Base-by-base conservation (phyloP, 2,888 invertebrate species). In the Bedellia somnulentella region DNA sequence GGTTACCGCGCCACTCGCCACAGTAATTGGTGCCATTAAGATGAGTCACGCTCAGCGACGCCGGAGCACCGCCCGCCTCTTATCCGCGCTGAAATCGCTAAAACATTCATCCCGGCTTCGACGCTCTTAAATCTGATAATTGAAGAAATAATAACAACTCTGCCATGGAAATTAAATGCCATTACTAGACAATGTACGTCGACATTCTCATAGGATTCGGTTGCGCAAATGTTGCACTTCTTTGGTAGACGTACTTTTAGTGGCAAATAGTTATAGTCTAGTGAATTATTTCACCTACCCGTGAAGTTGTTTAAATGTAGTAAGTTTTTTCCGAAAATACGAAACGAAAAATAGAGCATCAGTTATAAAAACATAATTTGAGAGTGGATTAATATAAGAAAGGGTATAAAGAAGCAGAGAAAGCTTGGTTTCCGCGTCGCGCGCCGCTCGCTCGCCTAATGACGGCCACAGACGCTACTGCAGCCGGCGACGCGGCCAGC, bases 341-440 rank as follows among this genome's bases (percentile, higher is more conserved):
- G n/a, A n/a, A n/a, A n/a, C n/a, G n/a, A n/a, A n/a, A n/a, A n/a
- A n/a, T n/a, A n/a, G n/a, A n/a, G n/a, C n/a, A n/a, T n/a, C n/a
- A n/a, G n/a, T n/a, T n/a, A n/a, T n/a, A n/a, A n/a, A n/a, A n/a
- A n/a, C n/a, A n/a, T n/a, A n/a, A n/a, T n/a, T n/a, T n/a, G n/a
- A n/a, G n/a, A n/a, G n/a, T n/a, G n/a, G n/a, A n/a, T n/a, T n/a
- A n/a, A n/a, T n/a, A n/a, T n/a, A n/a, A n/a, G n/a, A n/a, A n/a
- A n/a, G n/a, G n/a, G n/a, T n/a, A n/a, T n/a, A n/a, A n/a, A n/a
- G 43, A 42, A 49, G 44, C 53, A 59, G 63, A 63, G 70, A 75
- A 70, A 71, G 66, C 67, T 50, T 70, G 68, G 62, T 71, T 70
- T 71, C 66, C 70, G 64, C 73, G 63, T n/a, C n/a, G n/a, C n/a